Conservation (phyloP, 1,140 invertebrate species). For the Magallana angulata region DNA sequence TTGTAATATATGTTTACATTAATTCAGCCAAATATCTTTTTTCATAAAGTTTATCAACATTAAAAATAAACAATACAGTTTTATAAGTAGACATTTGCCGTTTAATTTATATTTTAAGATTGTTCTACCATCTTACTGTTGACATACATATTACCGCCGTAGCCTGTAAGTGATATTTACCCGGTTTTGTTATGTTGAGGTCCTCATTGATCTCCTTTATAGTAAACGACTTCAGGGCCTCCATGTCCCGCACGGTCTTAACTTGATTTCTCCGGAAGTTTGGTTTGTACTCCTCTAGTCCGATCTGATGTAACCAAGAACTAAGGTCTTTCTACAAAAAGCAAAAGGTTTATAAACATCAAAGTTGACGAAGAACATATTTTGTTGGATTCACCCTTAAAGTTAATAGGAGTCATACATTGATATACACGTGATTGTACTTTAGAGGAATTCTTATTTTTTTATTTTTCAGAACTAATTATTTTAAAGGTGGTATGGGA, state of each 20-base stretch:
- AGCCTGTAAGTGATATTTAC: slow-evolving; percentile 50
- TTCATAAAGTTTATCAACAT: no score
- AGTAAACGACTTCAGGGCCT: slow-evolving; percentile 66
- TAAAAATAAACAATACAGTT: no score
- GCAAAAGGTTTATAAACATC: no score
- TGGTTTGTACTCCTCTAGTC: slow-evolving; percentile 63
- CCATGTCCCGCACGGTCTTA: slow-evolving; percentile 63
- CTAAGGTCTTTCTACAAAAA: slow-evolving; percentile 55
- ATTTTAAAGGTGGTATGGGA: no score
- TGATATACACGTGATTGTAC: no score
- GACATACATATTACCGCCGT: neutral
- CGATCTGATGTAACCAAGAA: slow-evolving; percentile 68
- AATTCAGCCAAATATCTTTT: neutral
- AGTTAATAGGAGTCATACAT: no score
- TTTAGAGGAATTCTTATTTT: no score
- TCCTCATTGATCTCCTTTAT: slow-evolving; percentile 65
- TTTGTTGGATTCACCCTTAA: no score
- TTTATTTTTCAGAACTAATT: no score
- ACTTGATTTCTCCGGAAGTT: slow-evolving; percentile 69
- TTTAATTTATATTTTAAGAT: neutral
- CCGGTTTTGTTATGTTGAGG: slow-evolving; percentile 68
- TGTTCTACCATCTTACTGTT: neutral
- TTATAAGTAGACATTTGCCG: no score
- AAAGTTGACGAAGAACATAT: no score
- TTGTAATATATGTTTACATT: neutral